Evolutionary conservation across 2,797 vertebrate genomes (phyloP).

Genomic region (Alcedo quadribrachys): DNA sequence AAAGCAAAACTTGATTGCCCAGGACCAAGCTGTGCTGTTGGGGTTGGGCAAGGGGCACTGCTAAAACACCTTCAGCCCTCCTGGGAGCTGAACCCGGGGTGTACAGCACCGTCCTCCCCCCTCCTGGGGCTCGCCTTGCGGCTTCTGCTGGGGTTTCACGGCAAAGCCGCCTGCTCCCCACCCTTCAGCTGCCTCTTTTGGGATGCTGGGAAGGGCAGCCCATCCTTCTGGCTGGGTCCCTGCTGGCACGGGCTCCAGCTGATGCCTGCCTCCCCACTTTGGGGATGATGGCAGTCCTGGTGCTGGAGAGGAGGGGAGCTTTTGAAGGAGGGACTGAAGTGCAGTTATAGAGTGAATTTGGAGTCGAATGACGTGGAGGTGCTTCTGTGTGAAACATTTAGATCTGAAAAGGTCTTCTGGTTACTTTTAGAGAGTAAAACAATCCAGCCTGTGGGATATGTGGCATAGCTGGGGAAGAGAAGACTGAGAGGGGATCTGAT

Average conservation of each 20-base stretch:
- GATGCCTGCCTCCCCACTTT: background rate
- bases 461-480: background rate
- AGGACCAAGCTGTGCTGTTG: background rate
- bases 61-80: background rate
- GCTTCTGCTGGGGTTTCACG: background rate
- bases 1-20: background rate
- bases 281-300: accelerated
- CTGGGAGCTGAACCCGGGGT: background rate
- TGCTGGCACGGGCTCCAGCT: background rate
- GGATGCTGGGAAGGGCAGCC: background rate
- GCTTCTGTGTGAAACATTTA: background rate
- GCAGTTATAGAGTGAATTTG: accelerated
- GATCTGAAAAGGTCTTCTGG: background rate
- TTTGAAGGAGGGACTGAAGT: background rate
- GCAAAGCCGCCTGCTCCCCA: background rate
- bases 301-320: background rate
- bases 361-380: accelerated
- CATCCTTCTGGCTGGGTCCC: accelerated
- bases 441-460: background rate
- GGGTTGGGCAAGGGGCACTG: background rate
- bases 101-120: background rate
- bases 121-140: accelerated
- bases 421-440: background rate
- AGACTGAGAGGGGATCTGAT: background rate
- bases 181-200: background rate